Conservation (phyloP, 1,140 invertebrate genomes). For the Musca vetustissima region DNA sequence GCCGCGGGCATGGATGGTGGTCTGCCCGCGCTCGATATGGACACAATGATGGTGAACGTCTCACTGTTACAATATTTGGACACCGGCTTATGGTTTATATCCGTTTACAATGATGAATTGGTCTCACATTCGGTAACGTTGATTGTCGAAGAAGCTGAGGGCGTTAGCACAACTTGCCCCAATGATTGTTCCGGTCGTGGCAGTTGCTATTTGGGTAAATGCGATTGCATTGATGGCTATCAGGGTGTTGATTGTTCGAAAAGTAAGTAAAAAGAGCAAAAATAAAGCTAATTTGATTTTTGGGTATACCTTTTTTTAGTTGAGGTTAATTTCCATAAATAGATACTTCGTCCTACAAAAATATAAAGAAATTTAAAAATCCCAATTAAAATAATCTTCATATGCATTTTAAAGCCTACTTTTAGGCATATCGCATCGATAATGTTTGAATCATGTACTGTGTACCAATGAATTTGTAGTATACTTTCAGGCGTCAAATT, state of each 20-base stretch:
- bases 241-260: slow-evolving; percentile 89
- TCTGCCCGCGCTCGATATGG: slow-evolving; percentile 57
- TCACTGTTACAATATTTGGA: slow-evolving; percentile 86
- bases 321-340: too few relatives aligned
- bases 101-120: slow-evolving; percentile 92
- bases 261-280: slow-evolving; percentile 76
- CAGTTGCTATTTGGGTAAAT: slow-evolving; percentile 91
- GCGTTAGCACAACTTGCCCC: slow-evolving; percentile 84
- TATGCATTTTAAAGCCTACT: too few relatives aligned
- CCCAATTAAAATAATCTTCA: too few relatives aligned
- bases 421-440: too few relatives aligned
- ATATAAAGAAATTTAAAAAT: too few relatives aligned
- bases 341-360: too few relatives aligned
- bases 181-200: slow-evolving; percentile 94
- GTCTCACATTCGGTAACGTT: slow-evolving; percentile 79
- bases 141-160: slow-evolving; percentile 80
- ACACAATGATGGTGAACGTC: slow-evolving; percentile 77
- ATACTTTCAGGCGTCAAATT: too few relatives aligned
- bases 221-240: slow-evolving; percentile 94
- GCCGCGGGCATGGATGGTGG: slow-evolving; percentile 46
- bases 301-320: too few relatives aligned
- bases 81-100: slow-evolving; percentile 92
- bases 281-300: too few relatives aligned
- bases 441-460: too few relatives aligned
- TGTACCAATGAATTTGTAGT: too few relatives aligned